Base-by-base conservation (phyloP, 92 coral and sea anemone genomes). In the Porites evermanni region DNA sequence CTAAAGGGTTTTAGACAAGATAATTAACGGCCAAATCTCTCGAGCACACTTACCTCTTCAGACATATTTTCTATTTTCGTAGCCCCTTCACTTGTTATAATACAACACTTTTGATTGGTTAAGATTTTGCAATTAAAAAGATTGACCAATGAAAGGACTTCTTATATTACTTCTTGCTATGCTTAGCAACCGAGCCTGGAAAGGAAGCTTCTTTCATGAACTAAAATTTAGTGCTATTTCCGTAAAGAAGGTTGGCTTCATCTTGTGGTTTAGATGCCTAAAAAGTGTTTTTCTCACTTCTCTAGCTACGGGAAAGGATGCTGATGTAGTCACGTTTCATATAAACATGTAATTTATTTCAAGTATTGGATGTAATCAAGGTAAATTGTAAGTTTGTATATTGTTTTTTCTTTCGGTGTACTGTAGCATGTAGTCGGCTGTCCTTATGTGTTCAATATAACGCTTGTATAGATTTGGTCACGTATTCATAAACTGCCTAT, bases 151-250 rank as follows among this genome's bases (percentile, higher is more conserved):
- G 81, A 85, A 75, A 79, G 16, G 7, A 51, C 26, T 47, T 44
- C 12, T 67, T 73, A 59, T 74, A 85, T 89, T 12, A 4, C 47
- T 17, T 59, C 8, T 21, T n/a, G 1, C 9, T 26, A 18, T 6
- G 74, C 92, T 79, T 78, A 67, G 86, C 38, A 64, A 53, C 89
- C 93, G 74, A 63, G 85, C 86, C 70, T 79, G 1, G 58, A 24
- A 64, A 86, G 73, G 72, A 69, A 79, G 64, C 52, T 5, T 12
- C 54, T 58, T 6, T 8, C 19, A 6, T 9, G 52, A 20, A 54
- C 2, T 24, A 72, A 69, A 80, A 60, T 61, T 21, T 14, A 53
- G 11, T 44, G 17, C 21, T 16, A 44, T 74, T 74, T 74, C 78
- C 78, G 78, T 21, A 32, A 11, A 24, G 20, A 19, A 2, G 47